These are phyloP conservation scores for Lucifuga dentata DNA, from an alignment of 2,113 vertebrate species.

Conservation along the genomic window DNA sequence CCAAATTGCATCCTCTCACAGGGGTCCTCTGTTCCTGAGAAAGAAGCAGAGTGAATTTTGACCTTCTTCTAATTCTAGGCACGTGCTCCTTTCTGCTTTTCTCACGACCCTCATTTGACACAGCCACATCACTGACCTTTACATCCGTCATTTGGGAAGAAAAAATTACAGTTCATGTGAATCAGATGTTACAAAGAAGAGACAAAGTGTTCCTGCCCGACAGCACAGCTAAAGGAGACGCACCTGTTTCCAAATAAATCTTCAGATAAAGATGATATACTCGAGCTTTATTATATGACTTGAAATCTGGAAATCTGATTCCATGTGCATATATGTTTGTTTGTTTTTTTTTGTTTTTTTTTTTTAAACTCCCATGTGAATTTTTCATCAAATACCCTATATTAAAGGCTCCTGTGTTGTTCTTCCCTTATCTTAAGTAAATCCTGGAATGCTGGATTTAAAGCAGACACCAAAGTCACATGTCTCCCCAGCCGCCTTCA, in stretches of 20 bases:
- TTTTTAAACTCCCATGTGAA: conserved; percentile 38
- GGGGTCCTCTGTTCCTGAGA: conserved; percentile 9
- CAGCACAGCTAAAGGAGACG: conserved; percentile 37
- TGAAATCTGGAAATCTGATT: conserved; percentile 67
- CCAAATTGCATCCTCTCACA: conserved; percentile 22
- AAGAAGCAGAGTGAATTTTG: conserved; percentile 31
- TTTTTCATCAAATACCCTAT: conserved; percentile 39
- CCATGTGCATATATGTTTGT: neutral
- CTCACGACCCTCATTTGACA: conserved; percentile 76
- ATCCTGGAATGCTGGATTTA: conserved; percentile 55
- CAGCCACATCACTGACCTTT: conserved; percentile 67
- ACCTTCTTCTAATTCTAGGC: conserved; percentile 56
- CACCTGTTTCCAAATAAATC: conserved; percentile 81
- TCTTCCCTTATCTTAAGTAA: conserved; percentile 42
- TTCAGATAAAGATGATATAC: conserved; percentile 61
- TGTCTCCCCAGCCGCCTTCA: conserved; percentile 60
- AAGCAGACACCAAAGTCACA: conserved; percentile 63
- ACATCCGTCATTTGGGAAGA: conserved; percentile 53
- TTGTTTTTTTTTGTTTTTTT: conserved; percentile 21
- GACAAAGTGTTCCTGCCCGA: conserved; percentile 37
- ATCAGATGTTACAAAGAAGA: conserved; percentile 67
- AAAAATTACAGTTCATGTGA: conserved; percentile 68
- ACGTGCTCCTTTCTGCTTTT: conserved; percentile 56
- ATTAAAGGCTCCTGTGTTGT: conserved; percentile 30
- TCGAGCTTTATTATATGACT: conserved; percentile 49